Base-by-base conservation (phyloP, 1,140 invertebrate genomes). In the Caenorhabditis briggsae region DNA sequence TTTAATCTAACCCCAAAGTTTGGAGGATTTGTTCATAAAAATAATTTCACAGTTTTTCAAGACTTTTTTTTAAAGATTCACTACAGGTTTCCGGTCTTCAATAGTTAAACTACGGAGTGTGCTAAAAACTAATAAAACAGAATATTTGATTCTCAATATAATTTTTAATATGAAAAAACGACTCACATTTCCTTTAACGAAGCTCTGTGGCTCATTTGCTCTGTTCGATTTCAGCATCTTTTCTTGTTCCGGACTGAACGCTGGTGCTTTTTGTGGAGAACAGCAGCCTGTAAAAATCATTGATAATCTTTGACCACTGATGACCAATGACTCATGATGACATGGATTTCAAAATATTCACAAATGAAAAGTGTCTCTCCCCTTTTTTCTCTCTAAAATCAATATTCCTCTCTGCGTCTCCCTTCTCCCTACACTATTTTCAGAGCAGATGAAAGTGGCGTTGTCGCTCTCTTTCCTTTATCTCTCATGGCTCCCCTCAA, bases 191-290 rank as follows among this genome's bases (percentile, higher is more conserved):
- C 70, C 70, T 50, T 78, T 78, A 7, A 78, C 70, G 7, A 78
- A 78, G 46, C 70, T 78, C 23, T 78, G 70, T 78, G 70, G 70
- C 46, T 78, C 70, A 50, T 78, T 78, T 23, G 46, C 46, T 78
- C 70, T n/a, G 46, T 78, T 78, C 9, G 70, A 78, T 78, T 78
- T 78, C 70, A 78, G 46, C 70, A 78, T 78, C 53, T 78, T 78
- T n/a, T 78, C 46, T n/a, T 78, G 43, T 78, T 78, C 70, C 23
- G 70, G 70, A 78, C 70, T 78, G 33, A 78, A 78, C n/a, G 70
- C 70, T 11, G 70, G 70, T 2, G 70, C 25, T 23, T 53, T 78
- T 23, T 78, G 70, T 53, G 70, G 70, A 20, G 70, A 78, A 2
- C 12, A 23, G 11, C 70, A 78, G 50, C 70, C 70, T 78, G 70